Evolutionary conservation across 2,888 invertebrate genomes (phyloP), one percentile per base, ranked within the genome.

Genomic region (Caenorhabditis afra): DNA sequence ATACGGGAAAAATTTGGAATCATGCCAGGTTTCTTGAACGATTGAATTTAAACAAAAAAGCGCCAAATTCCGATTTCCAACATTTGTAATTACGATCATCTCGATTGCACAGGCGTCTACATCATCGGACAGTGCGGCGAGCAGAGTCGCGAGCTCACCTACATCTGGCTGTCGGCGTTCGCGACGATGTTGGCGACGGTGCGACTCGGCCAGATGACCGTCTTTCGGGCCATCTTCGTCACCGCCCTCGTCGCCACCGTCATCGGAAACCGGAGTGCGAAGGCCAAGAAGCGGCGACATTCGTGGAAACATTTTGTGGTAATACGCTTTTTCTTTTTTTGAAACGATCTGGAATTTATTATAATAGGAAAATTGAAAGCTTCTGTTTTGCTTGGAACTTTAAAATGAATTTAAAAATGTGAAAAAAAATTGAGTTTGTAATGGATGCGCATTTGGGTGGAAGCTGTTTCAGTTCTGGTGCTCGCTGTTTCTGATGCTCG

Each of bases 41-140:
- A n/a, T n/a, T n/a, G n/a, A n/a, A n/a, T n/a, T n/a, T n/a, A n/a
- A n/a, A n/a, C n/a, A n/a, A n/a, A n/a, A n/a, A n/a, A n/a, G n/a
- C n/a, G n/a, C n/a, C n/a, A n/a, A n/a, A n/a, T n/a, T n/a, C n/a
- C n/a, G n/a, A n/a, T n/a, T n/a, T n/a, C n/a, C n/a, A n/a, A n/a
- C n/a, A n/a, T n/a, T n/a, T n/a, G n/a, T n/a, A n/a, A n/a, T n/a
- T n/a, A n/a, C n/a, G n/a, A n/a, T n/a, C n/a, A n/a, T n/a, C n/a
- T n/a, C n/a, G n/a, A n/a, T n/a, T n/a, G n/a, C 76, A 53, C 68
- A 84, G 84, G 83, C 4, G 62, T 85, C 3, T 85, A 80, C 64
- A 62, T 85, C 18, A 71, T 81, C 5, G 85, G 85, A 16, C 83
- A 85, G 61, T 62, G 76, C 59, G 84, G 81, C 2, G 76, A 55